These are phyloP conservation scores for Acleris laterana DNA, from an alignment of 2,888 invertebrate species.

Conservation along the genomic window DNA sequence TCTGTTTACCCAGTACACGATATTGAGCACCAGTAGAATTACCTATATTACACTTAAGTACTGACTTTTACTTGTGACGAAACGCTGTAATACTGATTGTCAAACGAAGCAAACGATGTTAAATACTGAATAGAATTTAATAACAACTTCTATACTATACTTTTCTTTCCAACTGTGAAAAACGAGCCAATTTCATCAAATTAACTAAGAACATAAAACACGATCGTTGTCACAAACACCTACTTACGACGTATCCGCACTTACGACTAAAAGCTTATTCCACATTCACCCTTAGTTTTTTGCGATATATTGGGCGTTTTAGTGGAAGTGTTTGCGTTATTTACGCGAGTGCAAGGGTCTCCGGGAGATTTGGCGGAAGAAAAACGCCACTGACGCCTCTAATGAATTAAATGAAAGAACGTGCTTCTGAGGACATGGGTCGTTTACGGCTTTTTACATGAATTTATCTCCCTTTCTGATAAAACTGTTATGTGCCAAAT, in stretches of 20 bases:
- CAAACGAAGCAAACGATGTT: neutral
- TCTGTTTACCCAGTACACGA: conserved; percentile 54
- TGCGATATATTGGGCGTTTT: conserved; percentile 58
- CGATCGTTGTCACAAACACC: conserved; percentile 34
- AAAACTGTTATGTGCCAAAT: too few relatives aligned
- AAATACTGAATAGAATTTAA: too few relatives aligned
- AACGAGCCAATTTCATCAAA: neutral
- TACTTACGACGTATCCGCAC: conserved; percentile 63
- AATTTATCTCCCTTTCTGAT: too few relatives aligned
- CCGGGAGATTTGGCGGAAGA: conserved; percentile 43
- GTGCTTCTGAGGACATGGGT: conserved; percentile 19
- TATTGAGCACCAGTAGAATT: conserved; percentile 39
- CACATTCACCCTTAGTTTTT: conserved; percentile 76
- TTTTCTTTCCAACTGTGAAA: too few relatives aligned
- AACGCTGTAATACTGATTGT: neutral
- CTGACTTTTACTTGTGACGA: neutral
- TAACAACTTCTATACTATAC: too few relatives aligned
- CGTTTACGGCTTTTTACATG: neutral
- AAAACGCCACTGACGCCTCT: conserved; percentile 36
- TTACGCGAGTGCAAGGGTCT: conserved; percentile 53
- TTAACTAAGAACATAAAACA: conserved; percentile 8
- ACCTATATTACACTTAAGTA: conserved; percentile 21
- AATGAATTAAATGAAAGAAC: conserved; percentile 36
- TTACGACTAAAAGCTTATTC: conserved; percentile 74
- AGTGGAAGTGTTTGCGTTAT: conserved; percentile 64